Evolutionary conservation across 2,113 vertebrate species (phyloP), one percentile per base, ranked within the genome.

Genomic region (Telmatochromis brachygnathus): DNA sequence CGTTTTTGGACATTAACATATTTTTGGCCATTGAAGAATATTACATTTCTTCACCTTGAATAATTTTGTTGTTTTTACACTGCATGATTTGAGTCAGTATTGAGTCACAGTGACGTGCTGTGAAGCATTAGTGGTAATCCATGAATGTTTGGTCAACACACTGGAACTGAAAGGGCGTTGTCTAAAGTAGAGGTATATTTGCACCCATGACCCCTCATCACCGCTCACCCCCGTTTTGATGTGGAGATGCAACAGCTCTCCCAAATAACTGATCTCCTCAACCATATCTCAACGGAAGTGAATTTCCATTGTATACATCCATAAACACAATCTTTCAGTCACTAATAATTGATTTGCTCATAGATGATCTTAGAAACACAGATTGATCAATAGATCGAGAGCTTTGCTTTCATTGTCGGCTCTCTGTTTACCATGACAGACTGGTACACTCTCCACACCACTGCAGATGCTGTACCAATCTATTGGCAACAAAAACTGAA

Each of bases 311-410:
- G 9, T 65, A 65, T 65, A 35, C 60, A 5, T 65, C 60, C 9
- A 65, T 65, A n/a, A 65, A 65, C 17, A 65, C 60, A n/a, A 35
- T 65, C 60, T 65, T 65, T 65, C 30, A 65, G 60, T 65, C 17
- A 65, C 3, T 65, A 65, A 65, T 65, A 65, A 35, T 7, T 65
- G 60, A 35, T 65, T 35, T 62, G 17, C 58, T 62, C 2, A 62
- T 62, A n/a, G 17, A 2, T 62, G 30, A 11, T 62, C 30, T 35
- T 35, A 62, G 58, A 62, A 62, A 62, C 58, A 62, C 17, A 62
- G 58, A 35, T 35, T 35, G 30, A 35, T 35, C 58, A 35, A n/a
- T 4, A 60, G 2, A 62, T 62, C 4, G 4, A 62, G 58, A 62
- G 2, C 6, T 62, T 62, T 62, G 6, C 58, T 62, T 3, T 62